Conservation (phyloP, 2,113 vertebrate genomes). For the Ploceus nigricollis region DNA sequence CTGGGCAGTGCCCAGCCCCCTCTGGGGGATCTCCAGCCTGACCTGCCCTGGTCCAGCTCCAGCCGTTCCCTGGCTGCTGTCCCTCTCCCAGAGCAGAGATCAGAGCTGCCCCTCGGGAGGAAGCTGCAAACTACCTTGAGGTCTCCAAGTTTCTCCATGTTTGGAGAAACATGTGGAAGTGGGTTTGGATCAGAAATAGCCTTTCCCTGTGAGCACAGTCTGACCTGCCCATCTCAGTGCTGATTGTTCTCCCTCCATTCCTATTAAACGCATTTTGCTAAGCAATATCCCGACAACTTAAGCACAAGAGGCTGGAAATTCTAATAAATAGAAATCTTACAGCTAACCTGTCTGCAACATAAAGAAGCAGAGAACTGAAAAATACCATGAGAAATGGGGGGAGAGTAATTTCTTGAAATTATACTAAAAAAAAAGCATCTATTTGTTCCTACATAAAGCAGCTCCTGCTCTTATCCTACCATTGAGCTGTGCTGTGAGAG, state of each 20-base stretch:
- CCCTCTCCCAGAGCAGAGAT: background rate
- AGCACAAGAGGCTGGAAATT: background rate
- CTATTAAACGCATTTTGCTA: background rate
- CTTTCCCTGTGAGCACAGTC: background rate
- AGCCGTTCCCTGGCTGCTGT: fast-evolving
- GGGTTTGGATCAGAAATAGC: background rate
- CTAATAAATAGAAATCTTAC: background rate
- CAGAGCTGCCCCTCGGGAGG: fast-evolving
- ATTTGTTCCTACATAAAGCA: background rate
- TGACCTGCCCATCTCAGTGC: background rate
- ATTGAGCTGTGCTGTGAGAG: background rate
- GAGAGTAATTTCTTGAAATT: background rate
- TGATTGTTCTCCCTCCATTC: background rate
- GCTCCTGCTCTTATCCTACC: background rate
- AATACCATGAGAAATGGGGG: background rate
- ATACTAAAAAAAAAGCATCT: background rate
- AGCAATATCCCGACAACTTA: background rate
- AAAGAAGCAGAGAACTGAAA: background rate
- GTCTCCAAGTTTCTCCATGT: background rate
- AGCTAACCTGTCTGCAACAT: background rate
- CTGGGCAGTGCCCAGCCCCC: background rate
- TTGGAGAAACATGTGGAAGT: background rate
- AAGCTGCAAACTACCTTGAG: background rate
- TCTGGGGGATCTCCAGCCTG: background rate
- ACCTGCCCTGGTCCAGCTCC: background rate